Conservation (phyloP, 2,888 invertebrate species). For the Elysia crispata region DNA sequence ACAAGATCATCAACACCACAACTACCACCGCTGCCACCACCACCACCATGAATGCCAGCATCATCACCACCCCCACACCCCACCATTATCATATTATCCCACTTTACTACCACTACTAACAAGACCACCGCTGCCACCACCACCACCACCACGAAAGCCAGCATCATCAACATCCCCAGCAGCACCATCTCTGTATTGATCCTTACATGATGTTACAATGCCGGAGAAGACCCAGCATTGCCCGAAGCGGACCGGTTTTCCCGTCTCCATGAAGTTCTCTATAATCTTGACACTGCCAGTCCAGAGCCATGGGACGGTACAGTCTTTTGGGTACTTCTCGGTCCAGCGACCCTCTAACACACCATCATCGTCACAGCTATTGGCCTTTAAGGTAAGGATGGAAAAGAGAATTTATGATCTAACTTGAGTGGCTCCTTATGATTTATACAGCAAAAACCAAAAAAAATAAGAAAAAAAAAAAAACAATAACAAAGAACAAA, state of each 20-base stretch:
- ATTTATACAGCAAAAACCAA: neutral
- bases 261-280: conserved; percentile 63
- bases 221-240: conserved; percentile 77
- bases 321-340: conserved; percentile 62
- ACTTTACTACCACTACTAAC: no score
- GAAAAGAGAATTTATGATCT: neutral
- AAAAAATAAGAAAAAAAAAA: neutral
- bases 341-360: conserved; percentile 72
- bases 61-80: neutral
- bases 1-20: no score
- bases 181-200: no score
- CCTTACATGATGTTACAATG: conserved; percentile 70
- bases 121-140: no score
- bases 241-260: conserved; percentile 70
- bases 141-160: no score
- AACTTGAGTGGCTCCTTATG: neutral
- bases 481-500: neutral
- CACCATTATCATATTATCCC: no score
- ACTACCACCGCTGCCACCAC: neutral
- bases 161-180: no score
- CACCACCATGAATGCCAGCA: neutral
- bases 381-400: conserved; percentile 53
- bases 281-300: conserved; percentile 73
- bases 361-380: conserved; percentile 65
- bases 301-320: conserved; percentile 71